Base-by-base conservation (phyloP, 2,113 vertebrate species). In the Phainopepla nitens region DNA sequence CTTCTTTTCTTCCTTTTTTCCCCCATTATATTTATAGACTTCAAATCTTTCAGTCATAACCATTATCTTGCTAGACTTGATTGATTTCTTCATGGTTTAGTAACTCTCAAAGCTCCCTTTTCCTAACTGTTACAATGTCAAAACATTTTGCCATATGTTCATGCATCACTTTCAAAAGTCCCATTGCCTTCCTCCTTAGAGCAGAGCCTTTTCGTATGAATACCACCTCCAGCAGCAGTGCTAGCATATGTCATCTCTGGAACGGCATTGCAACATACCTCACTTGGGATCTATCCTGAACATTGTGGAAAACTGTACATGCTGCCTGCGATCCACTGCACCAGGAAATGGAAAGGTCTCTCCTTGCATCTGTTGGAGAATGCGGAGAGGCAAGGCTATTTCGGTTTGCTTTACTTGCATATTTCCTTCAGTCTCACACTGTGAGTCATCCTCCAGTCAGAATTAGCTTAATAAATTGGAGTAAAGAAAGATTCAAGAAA, bases 121-220 rank as follows among this genome's bases (percentile, higher is more conserved):
- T 88, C 88, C 85, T 77, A 62, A 44, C 45, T 47, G 50, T 42
- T 53, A 86, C 58, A 61, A 77, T 86, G 90, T 95, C 94, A 96
- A 95, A 97, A 96, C 71, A 88, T 96, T 95, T 94, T 96, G 79
- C 92, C 31, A 33, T 50, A 73, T 61, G n/a, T 58, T 95, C 23
- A 0, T 42, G 45, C 76, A 56, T 61, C 0, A 0, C 50, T 82
- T 85, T 88, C 54, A 80, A 47, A 90, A 94, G 62, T 29, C 24
- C 25, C 5, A 7, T 49, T 90, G 57, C 68, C 45, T 88, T 56
- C 50, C 66, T 86, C 19, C 36, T 79, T 16, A 50, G 4, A 92
- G 70, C 41, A 77, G 42, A 94, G 62, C 3, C 11, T 60, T 58
- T 82, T 76, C 61, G 54, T 60, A 36, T 64, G n/a, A 87, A 64